These are phyloP conservation scores for Leucoraja ocellata DNA, from an alignment of 2,797 vertebrate genomes.

Conservation along the genomic window DNA sequence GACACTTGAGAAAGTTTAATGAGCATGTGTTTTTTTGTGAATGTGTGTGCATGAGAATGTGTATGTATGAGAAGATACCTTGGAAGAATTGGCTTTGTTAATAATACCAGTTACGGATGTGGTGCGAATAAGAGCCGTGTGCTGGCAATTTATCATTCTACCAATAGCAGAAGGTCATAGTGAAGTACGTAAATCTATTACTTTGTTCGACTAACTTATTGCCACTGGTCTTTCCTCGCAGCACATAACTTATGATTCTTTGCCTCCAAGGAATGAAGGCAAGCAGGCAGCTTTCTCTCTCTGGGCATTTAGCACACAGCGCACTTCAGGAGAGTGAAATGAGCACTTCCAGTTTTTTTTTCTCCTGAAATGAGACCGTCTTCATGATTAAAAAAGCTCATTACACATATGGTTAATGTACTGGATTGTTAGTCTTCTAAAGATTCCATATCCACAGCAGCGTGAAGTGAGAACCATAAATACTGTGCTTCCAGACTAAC, in stretches of 20 bases:
- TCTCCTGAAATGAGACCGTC: constrained; percentile 26
- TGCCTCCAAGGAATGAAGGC: background rate
- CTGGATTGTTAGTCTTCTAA: constrained; percentile 39
- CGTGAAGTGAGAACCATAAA: constrained; percentile 37
- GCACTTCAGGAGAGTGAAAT: constrained; percentile 15
- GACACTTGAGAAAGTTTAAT: background rate
- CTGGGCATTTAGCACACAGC: background rate
- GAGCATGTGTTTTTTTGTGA: background rate
- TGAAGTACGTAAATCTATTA: background rate
- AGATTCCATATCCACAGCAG: constrained; percentile 37
- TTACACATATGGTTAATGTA: constrained; percentile 39
- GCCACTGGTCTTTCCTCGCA: constrained; percentile 13
- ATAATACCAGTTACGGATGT: background rate
- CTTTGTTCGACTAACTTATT: constrained; percentile 1
- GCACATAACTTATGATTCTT: background rate
- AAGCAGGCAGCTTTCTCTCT: background rate
- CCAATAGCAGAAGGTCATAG: background rate
- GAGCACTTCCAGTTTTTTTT: background rate
- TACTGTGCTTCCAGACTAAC: constrained; percentile 32
- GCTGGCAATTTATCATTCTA: constrained; percentile 13
- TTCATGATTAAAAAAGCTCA: constrained; percentile 38
- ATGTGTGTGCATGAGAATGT: too few species aligned
- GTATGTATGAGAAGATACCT: background rate
- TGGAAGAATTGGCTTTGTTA: constrained; percentile 4
- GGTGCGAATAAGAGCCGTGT: background rate